Conservation (phyloP, 1,140 invertebrate genomes). For the Lepeophtheirus salmonis region DNA sequence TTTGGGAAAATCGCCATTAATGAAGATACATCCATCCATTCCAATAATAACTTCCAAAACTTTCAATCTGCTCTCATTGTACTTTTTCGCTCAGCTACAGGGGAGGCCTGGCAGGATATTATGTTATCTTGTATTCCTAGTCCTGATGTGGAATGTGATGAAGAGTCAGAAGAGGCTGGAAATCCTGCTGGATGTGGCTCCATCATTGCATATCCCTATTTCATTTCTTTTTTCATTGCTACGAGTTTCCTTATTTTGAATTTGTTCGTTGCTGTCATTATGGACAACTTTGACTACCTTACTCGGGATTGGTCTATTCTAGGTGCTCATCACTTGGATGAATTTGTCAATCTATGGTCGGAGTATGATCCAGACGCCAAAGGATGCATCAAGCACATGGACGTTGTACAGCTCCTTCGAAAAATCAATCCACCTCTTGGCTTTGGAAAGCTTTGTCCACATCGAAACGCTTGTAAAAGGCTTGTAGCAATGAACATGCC, state of each 20-base stretch:
- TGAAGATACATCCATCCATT: constrained; percentile 20
- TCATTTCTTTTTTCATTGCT: constrained; percentile 96
- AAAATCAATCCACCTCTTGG: constrained; percentile 45
- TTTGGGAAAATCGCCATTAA: constrained; percentile 18
- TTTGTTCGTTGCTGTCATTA: constrained; percentile 98
- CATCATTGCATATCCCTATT: constrained; percentile 89
- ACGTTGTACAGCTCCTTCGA: constrained; percentile 42
- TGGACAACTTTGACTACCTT: constrained; percentile 99
- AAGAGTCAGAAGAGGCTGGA: constrained; percentile 20
- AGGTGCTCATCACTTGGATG: constrained; percentile 96
- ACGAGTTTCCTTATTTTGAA: constrained; percentile 99
- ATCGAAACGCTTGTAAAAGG: constrained; percentile 39
- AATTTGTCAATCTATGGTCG: constrained; percentile 96
- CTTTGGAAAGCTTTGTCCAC: constrained; percentile 42
- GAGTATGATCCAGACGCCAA: constrained; percentile 96
- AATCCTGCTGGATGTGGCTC: constrained; percentile 53
- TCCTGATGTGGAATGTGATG: constrained; percentile 19
- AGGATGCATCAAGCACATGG: constrained; percentile 38
- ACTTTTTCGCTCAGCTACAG: constrained; percentile 21
- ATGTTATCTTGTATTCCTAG: constrained; percentile 17
- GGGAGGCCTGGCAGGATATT: constrained; percentile 19
- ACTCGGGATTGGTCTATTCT: constrained; percentile 94
- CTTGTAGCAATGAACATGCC: constrained; percentile 43
- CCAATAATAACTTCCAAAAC: constrained; percentile 23
- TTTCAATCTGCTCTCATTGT: constrained; percentile 21